A percentile compares a stretch with the other conserved stretches of the same genome.
These are phyloP conservation scores for Erebia ligea DNA, from an alignment of 2,888 invertebrate species.

Conservation along the genomic window DNA sequence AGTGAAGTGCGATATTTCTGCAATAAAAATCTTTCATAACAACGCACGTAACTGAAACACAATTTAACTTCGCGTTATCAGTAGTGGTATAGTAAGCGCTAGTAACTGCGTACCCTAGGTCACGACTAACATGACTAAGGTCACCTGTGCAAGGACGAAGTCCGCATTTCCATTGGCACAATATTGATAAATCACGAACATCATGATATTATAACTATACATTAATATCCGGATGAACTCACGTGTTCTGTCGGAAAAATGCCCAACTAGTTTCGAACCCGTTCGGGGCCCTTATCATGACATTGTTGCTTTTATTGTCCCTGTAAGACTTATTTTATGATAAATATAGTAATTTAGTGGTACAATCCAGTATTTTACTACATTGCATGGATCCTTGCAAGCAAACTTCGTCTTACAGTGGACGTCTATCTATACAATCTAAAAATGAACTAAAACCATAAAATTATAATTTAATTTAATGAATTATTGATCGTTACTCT, in stretches of 20 bases:
- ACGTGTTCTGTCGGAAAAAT: no score
- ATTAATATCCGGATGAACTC: no score
- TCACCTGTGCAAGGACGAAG: neutral
- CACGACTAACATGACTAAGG: neutral
- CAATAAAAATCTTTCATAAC: slow-evolving; percentile 6
- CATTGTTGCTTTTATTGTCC: neutral
- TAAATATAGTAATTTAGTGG: neutral
- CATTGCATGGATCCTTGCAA: no score
- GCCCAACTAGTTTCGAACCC: no score
- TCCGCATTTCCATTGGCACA: neutral
- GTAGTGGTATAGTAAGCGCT: neutral
- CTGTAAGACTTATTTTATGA: neutral
- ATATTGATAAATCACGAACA: neutral
- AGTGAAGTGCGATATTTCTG: neutral
- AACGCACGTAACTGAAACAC: slow-evolving; percentile 10
- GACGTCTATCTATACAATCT: no score
- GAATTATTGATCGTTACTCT: no score
- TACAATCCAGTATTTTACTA: neutral
- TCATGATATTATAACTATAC: neutral
- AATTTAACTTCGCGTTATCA: neutral
- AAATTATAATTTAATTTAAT: no score
- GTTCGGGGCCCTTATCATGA: no score
- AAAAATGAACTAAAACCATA: no score
- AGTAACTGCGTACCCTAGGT: slow-evolving; percentile 12
- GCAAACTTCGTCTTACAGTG: no score